A percentile compares a stretch with the other conserved stretches of the same genome.
Conservation (phyloP, 2,113 vertebrate species). For the Oreochromis tanganicae region DNA sequence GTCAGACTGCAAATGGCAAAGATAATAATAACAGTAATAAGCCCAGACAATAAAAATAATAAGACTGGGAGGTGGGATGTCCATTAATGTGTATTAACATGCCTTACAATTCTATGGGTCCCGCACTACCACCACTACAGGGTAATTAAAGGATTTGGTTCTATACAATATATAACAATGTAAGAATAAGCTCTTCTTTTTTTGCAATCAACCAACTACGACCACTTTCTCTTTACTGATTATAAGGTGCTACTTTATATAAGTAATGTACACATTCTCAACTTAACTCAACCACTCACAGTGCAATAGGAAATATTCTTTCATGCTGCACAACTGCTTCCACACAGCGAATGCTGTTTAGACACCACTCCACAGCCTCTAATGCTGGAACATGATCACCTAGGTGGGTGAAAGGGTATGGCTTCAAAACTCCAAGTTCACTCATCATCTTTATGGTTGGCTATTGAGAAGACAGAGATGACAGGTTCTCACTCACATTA, state of each 20-base stretch:
- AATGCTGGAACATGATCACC: slow-evolving; percentile 39
- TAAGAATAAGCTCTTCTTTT: background rate
- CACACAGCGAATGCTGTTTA: background rate
- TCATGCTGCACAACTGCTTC: background rate
- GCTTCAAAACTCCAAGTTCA: slow-evolving; percentile 52
- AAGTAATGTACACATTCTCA: background rate
- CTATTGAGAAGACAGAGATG: slow-evolving; percentile 61
- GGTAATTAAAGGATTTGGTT: background rate
- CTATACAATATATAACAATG: background rate
- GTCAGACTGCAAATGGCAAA: background rate
- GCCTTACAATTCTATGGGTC: background rate
- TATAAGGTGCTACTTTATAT: background rate
- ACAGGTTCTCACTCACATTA: slow-evolving; percentile 65
- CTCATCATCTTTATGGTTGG: slow-evolving; percentile 59
- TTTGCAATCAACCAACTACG: background rate
- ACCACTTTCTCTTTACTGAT: background rate
- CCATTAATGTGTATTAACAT: background rate
- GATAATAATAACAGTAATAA: background rate
- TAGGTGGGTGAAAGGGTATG: slow-evolving; percentile 37
- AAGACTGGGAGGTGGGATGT: background rate
- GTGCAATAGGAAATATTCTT: background rate
- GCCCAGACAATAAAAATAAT: background rate
- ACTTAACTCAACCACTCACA: background rate
- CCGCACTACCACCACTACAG: background rate
- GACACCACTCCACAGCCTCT: background rate